Percentiles rank a stretch among this genome's conserved stretches.
Conservation (phyloP, 2,797 vertebrate genomes). For the Micrastur ruficollis region DNA sequence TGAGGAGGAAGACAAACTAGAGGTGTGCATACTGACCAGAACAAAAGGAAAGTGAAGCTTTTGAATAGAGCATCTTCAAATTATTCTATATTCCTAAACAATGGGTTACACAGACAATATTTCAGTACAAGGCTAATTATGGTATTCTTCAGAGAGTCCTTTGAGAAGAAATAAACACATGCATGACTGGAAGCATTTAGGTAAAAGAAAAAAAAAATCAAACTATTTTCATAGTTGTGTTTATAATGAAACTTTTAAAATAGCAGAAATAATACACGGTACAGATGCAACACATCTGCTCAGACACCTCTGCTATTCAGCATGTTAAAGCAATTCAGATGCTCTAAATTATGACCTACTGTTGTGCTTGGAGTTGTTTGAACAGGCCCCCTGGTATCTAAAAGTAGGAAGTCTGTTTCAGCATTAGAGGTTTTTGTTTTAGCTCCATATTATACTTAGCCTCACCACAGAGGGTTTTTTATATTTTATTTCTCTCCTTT, state of each 20-base stretch:
- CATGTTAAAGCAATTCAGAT: background rate
- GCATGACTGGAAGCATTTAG: conserved; percentile 20
- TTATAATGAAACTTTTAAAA: conserved; percentile 32
- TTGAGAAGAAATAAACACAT: background rate
- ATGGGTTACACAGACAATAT: background rate
- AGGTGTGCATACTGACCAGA: background rate
- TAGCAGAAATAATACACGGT: background rate
- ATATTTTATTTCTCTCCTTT: background rate
- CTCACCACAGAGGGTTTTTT: background rate
- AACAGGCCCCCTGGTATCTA: background rate
- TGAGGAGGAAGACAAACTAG: background rate
- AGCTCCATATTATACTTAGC: background rate
- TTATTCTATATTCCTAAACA: background rate
- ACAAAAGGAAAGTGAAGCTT: background rate
- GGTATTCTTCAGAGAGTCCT: background rate
- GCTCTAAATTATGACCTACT: background rate
- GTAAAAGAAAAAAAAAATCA: background rate
- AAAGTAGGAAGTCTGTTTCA: conserved; percentile 12
- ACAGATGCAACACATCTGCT: conserved; percentile 31
- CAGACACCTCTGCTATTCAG: background rate
- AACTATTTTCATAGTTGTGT: background rate
- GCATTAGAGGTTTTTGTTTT: background rate
- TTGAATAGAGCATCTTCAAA: background rate
- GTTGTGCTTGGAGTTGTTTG: background rate
- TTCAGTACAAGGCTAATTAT: background rate